Evolutionary conservation across 1,140 invertebrate genomes (phyloP).

Genomic region (Nilaparvata lugens): DNA sequence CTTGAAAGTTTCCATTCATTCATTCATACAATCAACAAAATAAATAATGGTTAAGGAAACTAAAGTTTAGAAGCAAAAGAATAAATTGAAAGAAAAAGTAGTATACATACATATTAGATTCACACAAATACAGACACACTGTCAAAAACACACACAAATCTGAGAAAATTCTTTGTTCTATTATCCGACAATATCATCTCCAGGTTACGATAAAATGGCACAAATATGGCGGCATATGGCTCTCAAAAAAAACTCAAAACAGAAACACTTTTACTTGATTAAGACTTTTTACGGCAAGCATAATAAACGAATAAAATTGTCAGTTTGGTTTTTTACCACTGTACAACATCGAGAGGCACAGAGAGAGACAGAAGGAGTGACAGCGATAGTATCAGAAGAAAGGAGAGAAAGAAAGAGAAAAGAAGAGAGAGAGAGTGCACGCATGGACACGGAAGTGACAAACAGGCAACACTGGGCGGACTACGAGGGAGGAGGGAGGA

Average conservation of each 20-base stretch:
- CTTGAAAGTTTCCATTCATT: not conserved
- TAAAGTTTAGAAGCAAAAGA: not conserved
- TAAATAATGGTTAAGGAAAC: not conserved
- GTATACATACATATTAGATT: not conserved
- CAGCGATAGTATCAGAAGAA: not conserved
- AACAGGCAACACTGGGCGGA: constrained; percentile 1
- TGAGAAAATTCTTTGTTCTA: constrained; percentile 26
- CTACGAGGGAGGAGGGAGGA: not conserved
- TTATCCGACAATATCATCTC: not conserved
- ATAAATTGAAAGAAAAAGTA: not conserved
- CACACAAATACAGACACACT: not conserved
- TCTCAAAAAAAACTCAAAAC: too few relatives aligned
- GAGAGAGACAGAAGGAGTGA: constrained; percentile 6
- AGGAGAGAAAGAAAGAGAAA: constrained; percentile 2
- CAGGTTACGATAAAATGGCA: not conserved
- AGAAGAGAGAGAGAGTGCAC: not conserved
- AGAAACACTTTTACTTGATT: too few relatives aligned
- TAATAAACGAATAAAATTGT: not conserved
- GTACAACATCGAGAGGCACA: not conserved
- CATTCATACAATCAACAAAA: not conserved
- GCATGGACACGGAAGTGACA: constrained; percentile 5
- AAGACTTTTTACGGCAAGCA: not conserved
- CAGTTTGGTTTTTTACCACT: constrained; percentile 1
- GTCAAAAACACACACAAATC: constrained; percentile 13
- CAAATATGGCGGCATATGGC: not conserved